Percentiles rank a stretch among this genome's conserved stretches.
Conservation (phyloP, 2,888 invertebrate species). For the Plusia festucae region DNA sequence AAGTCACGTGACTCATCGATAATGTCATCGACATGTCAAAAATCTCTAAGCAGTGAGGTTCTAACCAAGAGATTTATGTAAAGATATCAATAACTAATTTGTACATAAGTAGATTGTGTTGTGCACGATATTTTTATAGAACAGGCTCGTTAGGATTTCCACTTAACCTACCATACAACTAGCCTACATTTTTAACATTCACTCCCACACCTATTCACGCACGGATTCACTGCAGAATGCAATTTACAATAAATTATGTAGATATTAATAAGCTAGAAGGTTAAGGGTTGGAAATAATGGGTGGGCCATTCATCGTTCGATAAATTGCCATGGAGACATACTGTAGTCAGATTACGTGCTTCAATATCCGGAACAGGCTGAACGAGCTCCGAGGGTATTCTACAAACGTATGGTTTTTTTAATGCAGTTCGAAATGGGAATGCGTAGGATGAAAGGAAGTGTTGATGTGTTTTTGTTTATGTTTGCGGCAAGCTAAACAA, state of each 20-base stretch:
- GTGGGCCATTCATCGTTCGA: conserved; percentile 85
- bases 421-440: conserved; percentile 51
- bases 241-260: conserved; percentile 89
- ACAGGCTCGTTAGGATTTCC: neutral
- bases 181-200: conserved; percentile 57
- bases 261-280: conserved; percentile 88
- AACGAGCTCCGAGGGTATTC: conserved; percentile 53
- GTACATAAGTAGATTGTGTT: neutral
- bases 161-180: conserved; percentile 8
- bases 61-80: neutral
- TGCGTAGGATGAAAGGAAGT: conserved; percentile 49
- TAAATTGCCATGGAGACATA: conserved; percentile 88
- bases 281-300: conserved; percentile 87
- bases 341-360: conserved; percentile 88
- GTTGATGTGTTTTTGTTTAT: conserved; percentile 53
- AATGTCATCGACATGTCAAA: no score
- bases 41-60: no score
- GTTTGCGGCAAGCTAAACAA: conserved; percentile 27
- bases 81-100: neutral
- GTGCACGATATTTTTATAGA: conserved; percentile 16
- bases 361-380: conserved; percentile 86
- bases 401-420: conserved; percentile 51
- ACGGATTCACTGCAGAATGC: conserved; percentile 83
- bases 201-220: conserved; percentile 70
- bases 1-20: no score